Evolutionary conservation across 2,888 invertebrate species (phyloP).

Genomic region (Altica lythri): DNA sequence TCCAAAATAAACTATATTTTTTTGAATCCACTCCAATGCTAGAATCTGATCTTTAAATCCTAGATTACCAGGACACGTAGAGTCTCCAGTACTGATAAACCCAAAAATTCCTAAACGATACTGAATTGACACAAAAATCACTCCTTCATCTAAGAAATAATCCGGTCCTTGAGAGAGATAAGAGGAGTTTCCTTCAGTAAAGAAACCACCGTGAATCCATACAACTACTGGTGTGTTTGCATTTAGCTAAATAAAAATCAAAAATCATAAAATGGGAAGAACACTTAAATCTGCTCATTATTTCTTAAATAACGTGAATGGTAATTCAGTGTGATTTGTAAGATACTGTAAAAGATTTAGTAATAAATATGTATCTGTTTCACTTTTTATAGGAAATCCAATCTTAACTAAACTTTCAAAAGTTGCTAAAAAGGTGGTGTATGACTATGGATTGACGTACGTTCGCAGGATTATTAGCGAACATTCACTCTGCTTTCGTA

Average conservation of each 20-base stretch:
- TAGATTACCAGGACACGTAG: constrained; percentile 29
- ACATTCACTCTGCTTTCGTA: too few relatives aligned
- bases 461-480: too few relatives aligned
- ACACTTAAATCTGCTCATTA: too few relatives aligned
- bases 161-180: constrained; percentile 18
- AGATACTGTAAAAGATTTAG: too few relatives aligned
- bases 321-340: too few relatives aligned
- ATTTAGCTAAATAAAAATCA: constrained; percentile 8
- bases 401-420: too few relatives aligned
- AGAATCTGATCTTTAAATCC: constrained; percentile 37
- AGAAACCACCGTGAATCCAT: constrained; percentile 30
- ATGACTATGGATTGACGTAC: too few relatives aligned
- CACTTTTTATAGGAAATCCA: too few relatives aligned
- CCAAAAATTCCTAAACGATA: constrained; percentile 35
- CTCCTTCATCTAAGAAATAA: constrained; percentile 27
- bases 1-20: constrained; percentile 34
- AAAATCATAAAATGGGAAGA: too few relatives aligned
- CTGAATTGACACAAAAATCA: constrained; percentile 30
- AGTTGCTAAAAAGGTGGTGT: too few relatives aligned
- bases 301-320: too few relatives aligned
- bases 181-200: constrained; percentile 18
- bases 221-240: constrained; percentile 18
- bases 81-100: constrained; percentile 36
- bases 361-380: too few relatives aligned
- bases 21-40: constrained; percentile 36